phyloP scores from a whole-genome alignment of 2,113 vertebrate species.

The Noctilio leporinus region DNA sequence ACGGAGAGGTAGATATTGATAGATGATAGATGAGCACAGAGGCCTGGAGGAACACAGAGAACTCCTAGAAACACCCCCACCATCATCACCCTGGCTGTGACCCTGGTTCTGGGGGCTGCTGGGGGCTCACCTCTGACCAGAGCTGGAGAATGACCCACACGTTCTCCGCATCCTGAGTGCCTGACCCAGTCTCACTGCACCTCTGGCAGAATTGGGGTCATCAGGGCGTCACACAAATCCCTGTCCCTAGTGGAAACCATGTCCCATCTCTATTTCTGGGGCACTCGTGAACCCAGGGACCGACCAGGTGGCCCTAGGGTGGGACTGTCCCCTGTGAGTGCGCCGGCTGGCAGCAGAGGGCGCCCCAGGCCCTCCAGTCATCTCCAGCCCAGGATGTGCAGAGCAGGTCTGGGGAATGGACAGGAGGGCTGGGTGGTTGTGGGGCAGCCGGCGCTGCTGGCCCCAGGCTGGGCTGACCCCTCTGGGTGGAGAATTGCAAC shows the following conservation, averaged over 20 bases:
- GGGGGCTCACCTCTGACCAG: not conserved
- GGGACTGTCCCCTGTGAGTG: not conserved
- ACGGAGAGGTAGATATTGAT: no score
- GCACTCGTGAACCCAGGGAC: accelerated
- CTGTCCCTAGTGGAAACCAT: not conserved
- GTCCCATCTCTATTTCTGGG: not conserved
- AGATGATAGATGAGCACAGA: not conserved
- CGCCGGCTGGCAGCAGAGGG: not conserved
- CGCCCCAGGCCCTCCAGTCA: not conserved
- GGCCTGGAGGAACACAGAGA: not conserved
- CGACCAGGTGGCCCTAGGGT: not conserved
- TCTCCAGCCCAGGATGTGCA: no score
- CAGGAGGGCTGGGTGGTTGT: not conserved
- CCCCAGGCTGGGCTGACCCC: not conserved
- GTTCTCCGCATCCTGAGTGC: not conserved
- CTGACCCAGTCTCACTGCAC: not conserved
- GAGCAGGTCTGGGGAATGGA: not conserved
- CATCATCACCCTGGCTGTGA: not conserved
- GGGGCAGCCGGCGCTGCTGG: not conserved
- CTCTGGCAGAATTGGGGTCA: not conserved
- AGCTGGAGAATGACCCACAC: not conserved
- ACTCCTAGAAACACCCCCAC: not conserved
- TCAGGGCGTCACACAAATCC: not conserved
- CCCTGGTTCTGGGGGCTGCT: not conserved
- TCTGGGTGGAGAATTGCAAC: not conserved